Conservation (phyloP, 2,113 vertebrate species). For the Phoxinus phoxinus region DNA sequence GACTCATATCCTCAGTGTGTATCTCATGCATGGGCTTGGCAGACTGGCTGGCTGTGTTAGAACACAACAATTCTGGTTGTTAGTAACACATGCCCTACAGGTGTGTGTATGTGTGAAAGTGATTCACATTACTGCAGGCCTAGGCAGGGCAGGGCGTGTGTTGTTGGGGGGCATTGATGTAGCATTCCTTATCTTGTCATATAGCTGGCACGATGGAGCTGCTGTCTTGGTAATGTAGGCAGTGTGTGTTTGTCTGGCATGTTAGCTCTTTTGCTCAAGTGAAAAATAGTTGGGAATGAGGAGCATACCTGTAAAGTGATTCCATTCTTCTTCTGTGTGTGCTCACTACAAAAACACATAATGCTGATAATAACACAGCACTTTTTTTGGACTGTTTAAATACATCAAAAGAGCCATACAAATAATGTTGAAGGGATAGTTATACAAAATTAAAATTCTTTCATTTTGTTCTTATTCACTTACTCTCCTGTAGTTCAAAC, state of each 20-base stretch:
- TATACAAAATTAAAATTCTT: no score
- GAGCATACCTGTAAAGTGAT: background rate
- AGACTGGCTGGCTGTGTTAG: conserved; percentile 29
- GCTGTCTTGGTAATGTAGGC: background rate
- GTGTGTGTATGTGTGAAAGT: conserved; percentile 36
- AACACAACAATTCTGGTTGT: conserved; percentile 22
- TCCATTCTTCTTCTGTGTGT: background rate
- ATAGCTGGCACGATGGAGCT: conserved; percentile 32
- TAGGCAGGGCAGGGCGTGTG: conserved; percentile 43
- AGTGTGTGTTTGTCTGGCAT: background rate
- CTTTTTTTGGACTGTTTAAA: background rate
- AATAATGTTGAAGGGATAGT: no score
- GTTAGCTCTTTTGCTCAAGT: background rate
- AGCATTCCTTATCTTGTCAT: conserved; percentile 52
- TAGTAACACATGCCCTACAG: conserved; percentile 37
- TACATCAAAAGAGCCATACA: no score
- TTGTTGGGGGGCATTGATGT: conserved; percentile 12
- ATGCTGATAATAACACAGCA: background rate
- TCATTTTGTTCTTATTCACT: no score
- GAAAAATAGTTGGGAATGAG: background rate
- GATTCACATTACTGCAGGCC: conserved; percentile 53
- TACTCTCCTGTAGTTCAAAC: no score
- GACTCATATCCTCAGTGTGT: conserved; percentile 51
- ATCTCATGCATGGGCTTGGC: conserved; percentile 25
- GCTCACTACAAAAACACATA: background rate